Base-by-base conservation (phyloP, 2,797 vertebrate species). In the Enteromius afrohamiltoni region DNA sequence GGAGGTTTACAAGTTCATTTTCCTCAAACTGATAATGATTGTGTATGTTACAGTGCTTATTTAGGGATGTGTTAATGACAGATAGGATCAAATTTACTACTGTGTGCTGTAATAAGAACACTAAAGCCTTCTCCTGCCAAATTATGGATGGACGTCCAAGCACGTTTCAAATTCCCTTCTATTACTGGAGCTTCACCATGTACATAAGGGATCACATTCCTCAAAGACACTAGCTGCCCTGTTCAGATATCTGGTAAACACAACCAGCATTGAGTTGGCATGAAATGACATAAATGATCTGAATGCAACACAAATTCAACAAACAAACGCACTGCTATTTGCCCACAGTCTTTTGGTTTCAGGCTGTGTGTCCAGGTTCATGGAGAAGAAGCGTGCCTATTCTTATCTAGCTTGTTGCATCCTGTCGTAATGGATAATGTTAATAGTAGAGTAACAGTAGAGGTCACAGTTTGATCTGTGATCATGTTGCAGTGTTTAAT, bases 31-130 rank as follows among this genome's bases (percentile, higher is more conserved):
- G 55, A 4, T 74, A 68, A 67, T 82, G 47, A 76, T 29, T 76
- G 47, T 77, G 49, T 68, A 83, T 45, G 80, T 85, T 76, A 26
- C 80, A 17, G 42, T 53, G 21, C 26, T 16, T 80, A 80, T 85
- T 69, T 76, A 40, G 2, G 16, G 42, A 37, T 51, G 49, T 8
- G 64, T 51, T 31, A 53, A 58, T 42, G 60, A 55, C 67, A 0
- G 7, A 9, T 37, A 29, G 47, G 76, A 79, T 86, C 45, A 62
- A 40, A 79, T 89, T 86, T 51, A 82, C 80, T 70, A 87, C 83
- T 81, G 76, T 58, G 85, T 75, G 85, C 65, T 84, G 71, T 86
- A 83, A 84, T 86, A n/a, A 69, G 88, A 87, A 49, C 55, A 29
- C 26, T 76, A 31, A 85, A 40, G 40, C 53, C 58, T 51, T 40